phyloP scores from a whole-genome alignment of 2,797 vertebrate species.

The Rachycentron canadum region DNA sequence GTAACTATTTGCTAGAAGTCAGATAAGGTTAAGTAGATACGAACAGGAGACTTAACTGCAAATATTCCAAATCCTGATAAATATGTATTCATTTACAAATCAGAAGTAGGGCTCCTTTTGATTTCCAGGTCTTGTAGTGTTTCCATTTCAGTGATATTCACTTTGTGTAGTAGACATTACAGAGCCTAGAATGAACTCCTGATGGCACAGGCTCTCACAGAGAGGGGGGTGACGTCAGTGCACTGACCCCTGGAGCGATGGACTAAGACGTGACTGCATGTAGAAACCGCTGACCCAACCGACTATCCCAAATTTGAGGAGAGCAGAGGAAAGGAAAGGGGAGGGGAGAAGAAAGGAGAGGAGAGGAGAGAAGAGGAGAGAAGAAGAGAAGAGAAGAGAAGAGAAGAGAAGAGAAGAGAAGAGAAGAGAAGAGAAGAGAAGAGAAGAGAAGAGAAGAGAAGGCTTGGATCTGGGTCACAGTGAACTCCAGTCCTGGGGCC shows the following conservation, averaged over 20 bases:
- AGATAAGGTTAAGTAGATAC: conserved; percentile 49
- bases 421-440: conserved; percentile 16
- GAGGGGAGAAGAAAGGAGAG: conserved; percentile 4
- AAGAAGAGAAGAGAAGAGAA: conserved; percentile 6
- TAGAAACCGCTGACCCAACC: conserved; percentile 66
- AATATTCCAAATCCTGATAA: conserved; percentile 56
- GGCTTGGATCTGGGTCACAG: conserved; percentile 43
- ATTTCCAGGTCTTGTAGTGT: conserved; percentile 49
- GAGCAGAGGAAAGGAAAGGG: conserved; percentile 2
- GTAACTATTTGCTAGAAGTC: conserved; percentile 52
- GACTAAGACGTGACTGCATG: conserved; percentile 70
- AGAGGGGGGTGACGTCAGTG: conserved; percentile 76
- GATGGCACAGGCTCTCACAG: conserved; percentile 63
- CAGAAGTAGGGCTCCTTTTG: conserved; percentile 46
- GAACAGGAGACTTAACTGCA: conserved; percentile 37
- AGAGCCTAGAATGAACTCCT: conserved; percentile 66
- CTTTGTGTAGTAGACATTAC: conserved; percentile 48
- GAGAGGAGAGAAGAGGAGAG: conserved; percentile 9
- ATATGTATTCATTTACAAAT: conserved; percentile 45
- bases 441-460: conserved; percentile 5
- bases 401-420: conserved; percentile 16
- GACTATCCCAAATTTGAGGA: not conserved
- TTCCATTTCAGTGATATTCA: conserved; percentile 56
- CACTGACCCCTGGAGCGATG: conserved; percentile 58
- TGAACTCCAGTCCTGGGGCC: conserved; percentile 43